Conservation (phyloP, 2,797 vertebrate genomes). For the Characodon lateralis region DNA sequence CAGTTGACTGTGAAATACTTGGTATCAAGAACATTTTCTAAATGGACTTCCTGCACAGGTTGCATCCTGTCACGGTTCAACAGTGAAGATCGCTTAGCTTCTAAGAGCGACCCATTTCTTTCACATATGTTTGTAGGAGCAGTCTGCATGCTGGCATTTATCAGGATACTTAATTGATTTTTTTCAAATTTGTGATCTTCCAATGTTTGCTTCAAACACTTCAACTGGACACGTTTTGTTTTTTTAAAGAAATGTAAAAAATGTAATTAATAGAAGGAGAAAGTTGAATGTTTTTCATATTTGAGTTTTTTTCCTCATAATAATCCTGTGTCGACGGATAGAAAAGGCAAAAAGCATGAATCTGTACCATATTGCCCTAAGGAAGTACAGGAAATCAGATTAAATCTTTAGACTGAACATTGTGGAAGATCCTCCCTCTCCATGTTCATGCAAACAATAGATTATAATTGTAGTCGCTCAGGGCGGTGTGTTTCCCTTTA, state of each 20-base stretch:
- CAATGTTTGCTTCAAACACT: neutral
- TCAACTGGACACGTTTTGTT: neutral
- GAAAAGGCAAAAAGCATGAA: neutral
- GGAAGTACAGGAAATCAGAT: neutral
- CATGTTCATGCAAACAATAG: neutral
- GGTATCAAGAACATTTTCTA: neutral
- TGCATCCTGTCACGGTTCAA: neutral
- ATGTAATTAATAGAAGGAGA: neutral
- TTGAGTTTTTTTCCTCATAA: neutral
- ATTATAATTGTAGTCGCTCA: neutral
- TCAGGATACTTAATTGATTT: neutral
- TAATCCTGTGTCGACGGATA: neutral
- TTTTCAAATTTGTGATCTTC: neutral
- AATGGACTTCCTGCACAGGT: neutral
- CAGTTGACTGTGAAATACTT: neutral
- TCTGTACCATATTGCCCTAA: neutral
- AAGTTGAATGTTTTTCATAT: neutral
- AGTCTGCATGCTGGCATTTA: neutral
- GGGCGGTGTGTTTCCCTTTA: conserved; percentile 3
- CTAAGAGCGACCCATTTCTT: neutral
- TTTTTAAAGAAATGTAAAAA: neutral
- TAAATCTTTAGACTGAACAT: neutral
- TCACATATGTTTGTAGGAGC: neutral
- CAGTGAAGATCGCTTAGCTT: neutral
- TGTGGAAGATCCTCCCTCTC: conserved; percentile 4